A percentile compares a stretch with the other conserved stretches of the same genome.
phyloP scores from a whole-genome alignment of 1,140 invertebrate genomes.

The Anastrepha ludens region DNA sequence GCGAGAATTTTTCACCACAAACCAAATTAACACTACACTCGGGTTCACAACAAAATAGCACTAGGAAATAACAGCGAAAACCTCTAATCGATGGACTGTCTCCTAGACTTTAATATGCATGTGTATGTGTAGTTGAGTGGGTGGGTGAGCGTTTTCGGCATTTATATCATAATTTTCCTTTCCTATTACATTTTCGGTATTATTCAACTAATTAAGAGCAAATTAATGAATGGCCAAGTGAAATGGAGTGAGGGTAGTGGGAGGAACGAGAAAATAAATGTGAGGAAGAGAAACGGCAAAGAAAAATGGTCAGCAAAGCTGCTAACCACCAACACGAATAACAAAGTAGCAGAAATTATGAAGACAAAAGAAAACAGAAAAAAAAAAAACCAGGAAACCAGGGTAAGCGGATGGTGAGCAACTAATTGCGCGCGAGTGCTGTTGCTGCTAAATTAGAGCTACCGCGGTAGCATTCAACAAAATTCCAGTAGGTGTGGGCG shows the following conservation, averaged over 20 bases:
- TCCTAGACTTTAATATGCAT: background rate
- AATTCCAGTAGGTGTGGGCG: background rate
- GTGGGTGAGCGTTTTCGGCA: background rate
- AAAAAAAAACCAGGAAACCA: too few species aligned
- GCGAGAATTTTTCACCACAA: background rate
- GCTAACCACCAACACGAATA: too few species aligned
- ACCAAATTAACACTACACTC: background rate
- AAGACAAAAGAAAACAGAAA: background rate
- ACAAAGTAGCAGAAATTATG: background rate
- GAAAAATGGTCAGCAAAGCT: background rate
- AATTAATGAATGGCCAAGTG: constrained; percentile 23
- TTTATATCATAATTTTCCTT: constrained; percentile 46
- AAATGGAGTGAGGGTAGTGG: background rate
- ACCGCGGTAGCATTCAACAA: background rate
- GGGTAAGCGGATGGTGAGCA: background rate
- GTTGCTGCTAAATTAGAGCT: background rate
- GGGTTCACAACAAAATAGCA: background rate
- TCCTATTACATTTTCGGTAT: constrained; percentile 42
- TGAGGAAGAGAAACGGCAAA: background rate
- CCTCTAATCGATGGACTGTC: too few species aligned
- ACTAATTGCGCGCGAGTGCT: background rate
- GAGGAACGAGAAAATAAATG: background rate
- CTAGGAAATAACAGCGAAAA: background rate
- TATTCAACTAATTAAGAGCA: constrained; percentile 38
- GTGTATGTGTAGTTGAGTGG: background rate